phyloP scores from a whole-genome alignment of 2,113 vertebrate species.

The Hippocampus guttulatus region DNA sequence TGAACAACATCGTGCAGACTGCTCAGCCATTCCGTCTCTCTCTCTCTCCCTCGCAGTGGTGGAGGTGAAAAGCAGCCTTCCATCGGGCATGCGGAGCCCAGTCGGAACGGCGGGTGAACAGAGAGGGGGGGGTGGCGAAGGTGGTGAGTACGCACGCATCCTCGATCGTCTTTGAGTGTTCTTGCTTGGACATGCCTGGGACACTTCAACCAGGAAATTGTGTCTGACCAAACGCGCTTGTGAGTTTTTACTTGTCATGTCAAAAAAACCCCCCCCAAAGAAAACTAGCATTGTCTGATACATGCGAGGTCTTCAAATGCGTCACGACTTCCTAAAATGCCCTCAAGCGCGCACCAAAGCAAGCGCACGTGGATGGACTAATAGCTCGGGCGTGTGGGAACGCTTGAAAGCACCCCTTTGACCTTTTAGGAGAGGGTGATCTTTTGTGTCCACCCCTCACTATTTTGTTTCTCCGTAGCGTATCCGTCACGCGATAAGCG shows the following conservation, averaged over 20 bases:
- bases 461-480: background rate
- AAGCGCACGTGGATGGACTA: background rate
- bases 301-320: background rate
- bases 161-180: slow-evolving; percentile 15
- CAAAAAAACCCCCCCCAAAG: no score
- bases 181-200: background rate
- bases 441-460: background rate
- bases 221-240: background rate
- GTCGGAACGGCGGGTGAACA: slow-evolving; percentile 63
- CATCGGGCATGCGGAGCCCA: slow-evolving; percentile 80
- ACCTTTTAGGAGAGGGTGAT: background rate
- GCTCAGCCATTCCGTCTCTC: slow-evolving; percentile 16
- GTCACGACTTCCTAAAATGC: background rate
- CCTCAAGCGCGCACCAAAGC: slow-evolving; percentile 2
- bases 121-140: slow-evolving; percentile 58
- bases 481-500: no score
- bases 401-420: background rate
- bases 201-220: no score
- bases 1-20: slow-evolving; percentile 21
- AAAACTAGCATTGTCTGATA: background rate
- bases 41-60: slow-evolving; percentile 49
- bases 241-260: background rate
- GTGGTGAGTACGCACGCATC: slow-evolving; percentile 41
- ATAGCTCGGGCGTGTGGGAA: background rate
- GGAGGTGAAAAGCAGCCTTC: slow-evolving; percentile 83